These are phyloP conservation scores for Cheilosia grossa DNA, from an alignment of 2,888 invertebrate species.

Conservation along the genomic window DNA sequence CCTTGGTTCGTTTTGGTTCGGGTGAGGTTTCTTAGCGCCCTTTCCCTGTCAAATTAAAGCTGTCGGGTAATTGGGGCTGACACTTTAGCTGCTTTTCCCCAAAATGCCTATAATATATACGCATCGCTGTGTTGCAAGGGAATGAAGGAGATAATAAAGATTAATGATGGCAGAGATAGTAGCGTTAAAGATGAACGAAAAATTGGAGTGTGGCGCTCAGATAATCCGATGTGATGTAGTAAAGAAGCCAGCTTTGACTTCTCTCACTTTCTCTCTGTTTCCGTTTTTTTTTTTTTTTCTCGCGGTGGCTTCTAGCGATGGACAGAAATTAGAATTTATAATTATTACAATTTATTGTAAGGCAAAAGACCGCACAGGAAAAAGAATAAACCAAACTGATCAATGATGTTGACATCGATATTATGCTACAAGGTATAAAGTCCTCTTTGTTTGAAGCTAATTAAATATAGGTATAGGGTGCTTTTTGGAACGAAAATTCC, in stretches of 20 bases:
- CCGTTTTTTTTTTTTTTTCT: background rate
- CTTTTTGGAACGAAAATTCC: too few relatives aligned
- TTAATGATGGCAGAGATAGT: slow-evolving; percentile 24
- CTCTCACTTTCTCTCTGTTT: background rate
- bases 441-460: too few relatives aligned
- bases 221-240: slow-evolving; percentile 12
- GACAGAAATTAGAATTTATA: slow-evolving; percentile 32
- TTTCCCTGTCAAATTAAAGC: slow-evolving; percentile 29
- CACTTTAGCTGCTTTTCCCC: background rate
- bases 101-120: too few relatives aligned
- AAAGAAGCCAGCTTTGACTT: slow-evolving; percentile 1
- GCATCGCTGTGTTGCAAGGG: too few relatives aligned
- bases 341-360: slow-evolving; percentile 37
- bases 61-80: slow-evolving; percentile 31
- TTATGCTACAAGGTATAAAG: too few relatives aligned
- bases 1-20: background rate
- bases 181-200: background rate
- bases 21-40: background rate
- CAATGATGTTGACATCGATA: too few relatives aligned
- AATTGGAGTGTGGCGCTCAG: background rate
- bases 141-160: slow-evolving; percentile 35
- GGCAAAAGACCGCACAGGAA: too few relatives aligned
- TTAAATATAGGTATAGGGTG: too few relatives aligned
- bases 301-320: background rate
- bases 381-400: too few relatives aligned